A percentile compares a stretch with the other conserved stretches of the same genome.
phyloP scores from a whole-genome alignment of 2,113 vertebrate species.

The Toxostoma redivivum region DNA sequence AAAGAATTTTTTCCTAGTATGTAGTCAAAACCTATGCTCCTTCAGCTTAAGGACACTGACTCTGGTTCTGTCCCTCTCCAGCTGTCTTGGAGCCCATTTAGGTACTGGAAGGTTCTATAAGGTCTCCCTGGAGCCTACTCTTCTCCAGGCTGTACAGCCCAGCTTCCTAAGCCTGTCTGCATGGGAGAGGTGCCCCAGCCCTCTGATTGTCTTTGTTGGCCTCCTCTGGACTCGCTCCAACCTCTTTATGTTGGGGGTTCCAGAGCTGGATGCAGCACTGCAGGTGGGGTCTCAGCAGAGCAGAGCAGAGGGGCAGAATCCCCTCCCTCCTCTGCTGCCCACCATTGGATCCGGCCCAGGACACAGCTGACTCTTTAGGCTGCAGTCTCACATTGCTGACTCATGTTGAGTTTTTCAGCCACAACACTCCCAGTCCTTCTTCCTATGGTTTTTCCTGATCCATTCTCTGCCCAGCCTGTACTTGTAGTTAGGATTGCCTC shows the following conservation, averaged over 20 bases:
- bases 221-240: background rate
- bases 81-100: background rate
- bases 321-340: background rate
- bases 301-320: background rate
- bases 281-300: background rate
- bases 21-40: background rate
- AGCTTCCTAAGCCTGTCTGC: background rate
- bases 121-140: accelerated
- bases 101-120: background rate
- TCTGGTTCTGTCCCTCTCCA: background rate
- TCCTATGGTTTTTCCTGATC: background rate
- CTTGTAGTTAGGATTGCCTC: background rate
- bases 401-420: background rate
- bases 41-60: background rate
- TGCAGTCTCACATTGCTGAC: background rate
- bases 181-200: background rate
- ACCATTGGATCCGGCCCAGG: background rate
- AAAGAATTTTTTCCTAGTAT: background rate
- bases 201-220: background rate
- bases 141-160: background rate
- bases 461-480: background rate
- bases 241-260: accelerated
- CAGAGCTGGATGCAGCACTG: background rate
- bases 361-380: background rate
- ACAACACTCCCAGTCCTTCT: background rate